phyloP scores from a whole-genome alignment of 2,113 vertebrate species.

The Tragelaphus scriptus region DNA sequence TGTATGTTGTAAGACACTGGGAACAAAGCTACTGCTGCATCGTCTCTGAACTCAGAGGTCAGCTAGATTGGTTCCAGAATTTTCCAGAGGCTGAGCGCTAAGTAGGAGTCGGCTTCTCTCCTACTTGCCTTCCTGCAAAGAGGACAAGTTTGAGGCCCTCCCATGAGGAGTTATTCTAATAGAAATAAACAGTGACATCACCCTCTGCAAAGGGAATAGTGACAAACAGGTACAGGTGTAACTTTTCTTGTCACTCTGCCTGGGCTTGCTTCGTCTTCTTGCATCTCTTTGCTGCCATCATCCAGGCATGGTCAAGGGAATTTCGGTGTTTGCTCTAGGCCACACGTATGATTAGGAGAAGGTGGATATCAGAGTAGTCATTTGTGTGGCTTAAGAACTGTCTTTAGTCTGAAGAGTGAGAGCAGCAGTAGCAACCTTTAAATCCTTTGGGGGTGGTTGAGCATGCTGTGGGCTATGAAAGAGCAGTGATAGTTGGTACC shows the following conservation, averaged over 20 bases:
- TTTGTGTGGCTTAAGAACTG: neutral
- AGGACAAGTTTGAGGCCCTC: constrained; percentile 28
- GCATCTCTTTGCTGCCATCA: neutral
- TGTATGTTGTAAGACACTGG: neutral
- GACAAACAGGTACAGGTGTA: constrained; percentile 36
- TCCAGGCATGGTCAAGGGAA: neutral
- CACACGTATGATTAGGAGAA: neutral
- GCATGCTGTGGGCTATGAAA: neutral
- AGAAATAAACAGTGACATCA: constrained; percentile 70
- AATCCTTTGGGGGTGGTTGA: neutral
- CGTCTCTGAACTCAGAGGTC: neutral
- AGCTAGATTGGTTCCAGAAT: neutral
- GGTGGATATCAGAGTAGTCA: neutral
- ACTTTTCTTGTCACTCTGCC: neutral
- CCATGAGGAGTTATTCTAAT: constrained; percentile 50
- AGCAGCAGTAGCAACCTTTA: neutral
- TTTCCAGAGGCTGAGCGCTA: constrained; percentile 15
- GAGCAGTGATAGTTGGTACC: neutral
- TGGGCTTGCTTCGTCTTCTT: neutral
- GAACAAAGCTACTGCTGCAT: neutral
- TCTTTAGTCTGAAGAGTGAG: neutral
- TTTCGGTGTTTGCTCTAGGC: neutral
- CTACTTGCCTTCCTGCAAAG: constrained; percentile 22
- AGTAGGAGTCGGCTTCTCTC: neutral
- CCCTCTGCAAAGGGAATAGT: constrained; percentile 53